These are phyloP conservation scores for Bothrops jararaca DNA, from an alignment of 2,113 vertebrate species.

Conservation along the genomic window DNA sequence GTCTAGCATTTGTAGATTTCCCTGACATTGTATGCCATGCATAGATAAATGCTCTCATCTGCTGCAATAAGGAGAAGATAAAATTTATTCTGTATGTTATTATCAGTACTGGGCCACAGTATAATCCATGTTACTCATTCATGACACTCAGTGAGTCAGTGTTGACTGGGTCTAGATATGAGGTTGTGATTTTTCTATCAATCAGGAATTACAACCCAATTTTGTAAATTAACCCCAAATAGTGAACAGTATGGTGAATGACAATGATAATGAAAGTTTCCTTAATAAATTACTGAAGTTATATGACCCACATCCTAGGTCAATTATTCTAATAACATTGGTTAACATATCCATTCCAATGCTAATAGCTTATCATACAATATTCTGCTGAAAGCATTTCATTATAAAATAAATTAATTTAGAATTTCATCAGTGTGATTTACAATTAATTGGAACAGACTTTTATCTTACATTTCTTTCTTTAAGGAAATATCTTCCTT, in stretches of 20 bases:
- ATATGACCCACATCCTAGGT: background rate
- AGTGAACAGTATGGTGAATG: background rate
- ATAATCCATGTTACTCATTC: background rate
- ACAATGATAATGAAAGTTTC: background rate
- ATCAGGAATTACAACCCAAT: background rate
- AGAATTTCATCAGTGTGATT: fast-evolving
- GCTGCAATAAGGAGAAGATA: background rate
- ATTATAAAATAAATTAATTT: conserved; percentile 14
- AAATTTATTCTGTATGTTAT: background rate
- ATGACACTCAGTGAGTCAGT: background rate
- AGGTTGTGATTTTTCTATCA: background rate
- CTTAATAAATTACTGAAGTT: background rate
- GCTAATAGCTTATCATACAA: background rate
- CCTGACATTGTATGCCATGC: background rate
- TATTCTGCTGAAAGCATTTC: conserved; percentile 20
- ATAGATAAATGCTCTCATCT: background rate
- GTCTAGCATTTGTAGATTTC: too few species aligned
- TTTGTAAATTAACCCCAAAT: conserved; percentile 1
- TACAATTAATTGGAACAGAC: background rate
- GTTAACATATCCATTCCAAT: background rate
- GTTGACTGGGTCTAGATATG: background rate
- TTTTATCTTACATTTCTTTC: background rate
- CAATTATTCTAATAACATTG: background rate
- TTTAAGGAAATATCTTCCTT: too few species aligned
- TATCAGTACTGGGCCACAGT: background rate